Evolutionary conservation across 2,888 invertebrate genomes (phyloP).

Genomic region (Rosalia funebris): DNA sequence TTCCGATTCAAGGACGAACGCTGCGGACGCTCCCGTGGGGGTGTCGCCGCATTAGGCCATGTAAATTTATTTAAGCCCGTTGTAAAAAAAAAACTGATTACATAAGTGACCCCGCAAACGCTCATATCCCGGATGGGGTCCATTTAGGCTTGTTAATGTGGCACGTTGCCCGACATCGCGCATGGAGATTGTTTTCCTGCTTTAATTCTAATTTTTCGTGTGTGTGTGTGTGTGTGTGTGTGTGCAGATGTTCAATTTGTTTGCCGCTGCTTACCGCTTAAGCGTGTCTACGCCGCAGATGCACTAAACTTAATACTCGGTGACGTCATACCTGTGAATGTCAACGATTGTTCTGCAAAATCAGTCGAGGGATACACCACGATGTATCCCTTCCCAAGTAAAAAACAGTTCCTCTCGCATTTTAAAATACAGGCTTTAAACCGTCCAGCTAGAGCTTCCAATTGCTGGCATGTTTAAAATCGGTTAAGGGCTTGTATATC

Average conservation of each 20-base stretch:
- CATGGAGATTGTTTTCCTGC: slow-evolving; percentile 38
- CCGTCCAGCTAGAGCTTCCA: too few relatives aligned
- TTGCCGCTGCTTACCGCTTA: slow-evolving; percentile 15
- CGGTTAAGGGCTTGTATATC: too few relatives aligned
- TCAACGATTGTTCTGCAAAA: too few relatives aligned
- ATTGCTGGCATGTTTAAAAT: too few relatives aligned
- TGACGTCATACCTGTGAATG: neutral
- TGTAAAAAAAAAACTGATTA: slow-evolving; percentile 39
- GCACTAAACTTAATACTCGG: neutral
- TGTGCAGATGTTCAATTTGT: slow-evolving; percentile 26
- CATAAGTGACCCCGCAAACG: slow-evolving; percentile 40
- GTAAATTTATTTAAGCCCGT: slow-evolving; percentile 15
- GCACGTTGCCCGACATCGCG: slow-evolving; percentile 35
- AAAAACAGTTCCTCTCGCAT: too few relatives aligned
- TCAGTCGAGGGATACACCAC: too few relatives aligned
- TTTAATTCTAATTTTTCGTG: slow-evolving; percentile 11
- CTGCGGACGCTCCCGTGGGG: too few relatives aligned
- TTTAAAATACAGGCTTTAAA: too few relatives aligned
- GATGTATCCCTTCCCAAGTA: too few relatives aligned
- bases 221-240: slow-evolving; percentile 17
- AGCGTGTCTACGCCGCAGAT: neutral
- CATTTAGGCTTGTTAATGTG: slow-evolving; percentile 35
- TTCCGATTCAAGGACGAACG: too few relatives aligned
- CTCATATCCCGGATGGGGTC: slow-evolving; percentile 49
- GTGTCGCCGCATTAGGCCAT: too few relatives aligned